These are phyloP conservation scores for Sibirionetta formosa DNA, from an alignment of 2,797 vertebrate genomes.

Conservation along the genomic window DNA sequence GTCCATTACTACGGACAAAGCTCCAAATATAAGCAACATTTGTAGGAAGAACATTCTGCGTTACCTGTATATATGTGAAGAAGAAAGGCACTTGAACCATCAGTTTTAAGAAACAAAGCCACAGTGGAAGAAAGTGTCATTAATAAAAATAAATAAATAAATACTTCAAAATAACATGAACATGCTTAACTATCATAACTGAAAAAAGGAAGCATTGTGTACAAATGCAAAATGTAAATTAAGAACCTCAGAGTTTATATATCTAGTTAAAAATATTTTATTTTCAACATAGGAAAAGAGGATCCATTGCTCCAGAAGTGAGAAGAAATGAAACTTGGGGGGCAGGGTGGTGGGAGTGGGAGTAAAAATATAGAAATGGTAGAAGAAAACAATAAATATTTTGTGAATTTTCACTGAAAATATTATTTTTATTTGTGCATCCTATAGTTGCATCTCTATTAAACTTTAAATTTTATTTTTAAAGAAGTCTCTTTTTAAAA, in stretches of 20 bases:
- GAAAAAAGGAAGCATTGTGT: not conserved
- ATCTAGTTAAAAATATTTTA: not conserved
- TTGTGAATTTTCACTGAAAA: not conserved
- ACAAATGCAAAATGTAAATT: not conserved
- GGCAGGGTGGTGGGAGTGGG: no score
- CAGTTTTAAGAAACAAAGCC: not conserved
- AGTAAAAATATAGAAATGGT: not conserved
- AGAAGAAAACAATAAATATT: not conserved
- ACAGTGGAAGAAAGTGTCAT: not conserved
- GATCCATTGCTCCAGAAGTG: not conserved
- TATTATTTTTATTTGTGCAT: not conserved
- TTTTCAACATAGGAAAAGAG: not conserved
- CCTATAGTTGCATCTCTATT: not conserved
- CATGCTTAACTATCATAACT: not conserved
- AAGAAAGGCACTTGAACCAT: not conserved
- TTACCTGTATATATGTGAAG: not conserved
- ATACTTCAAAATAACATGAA: not conserved
- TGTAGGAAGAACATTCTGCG: not conserved
- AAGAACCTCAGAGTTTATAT: not conserved
- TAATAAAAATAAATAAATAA: not conserved
- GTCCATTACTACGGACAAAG: not conserved
- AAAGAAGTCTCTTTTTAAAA: not conserved
- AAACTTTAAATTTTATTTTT: not conserved
- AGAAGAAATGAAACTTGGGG: not conserved
- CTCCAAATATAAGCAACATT: not conserved